phyloP scores from a whole-genome alignment of 2,888 invertebrate genomes.

The Diaphora mendica region DNA sequence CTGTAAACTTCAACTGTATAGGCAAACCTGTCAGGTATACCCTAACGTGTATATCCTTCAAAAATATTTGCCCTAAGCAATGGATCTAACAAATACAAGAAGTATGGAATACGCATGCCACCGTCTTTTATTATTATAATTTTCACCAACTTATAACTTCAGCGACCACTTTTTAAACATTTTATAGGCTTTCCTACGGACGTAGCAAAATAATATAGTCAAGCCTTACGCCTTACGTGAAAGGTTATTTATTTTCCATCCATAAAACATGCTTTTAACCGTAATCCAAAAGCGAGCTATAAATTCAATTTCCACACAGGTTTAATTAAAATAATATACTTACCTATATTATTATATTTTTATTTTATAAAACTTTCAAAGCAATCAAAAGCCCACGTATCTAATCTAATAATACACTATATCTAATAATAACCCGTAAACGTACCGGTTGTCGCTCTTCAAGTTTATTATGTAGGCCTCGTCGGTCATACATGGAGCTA shows the following conservation, averaged over 20 bases:
- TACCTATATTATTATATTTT: neutral
- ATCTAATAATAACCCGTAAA: conserved; percentile 22
- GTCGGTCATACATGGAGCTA: conserved; percentile 60
- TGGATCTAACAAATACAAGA: too few relatives aligned
- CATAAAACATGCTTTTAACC: neutral
- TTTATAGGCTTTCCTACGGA: too few relatives aligned
- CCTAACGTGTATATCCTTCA: too few relatives aligned
- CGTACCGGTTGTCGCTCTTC: conserved; percentile 34
- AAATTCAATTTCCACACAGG: neutral
- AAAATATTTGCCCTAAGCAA: too few relatives aligned
- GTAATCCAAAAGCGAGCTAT: neutral
- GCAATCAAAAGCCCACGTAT: conserved; percentile 9
- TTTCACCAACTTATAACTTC: too few relatives aligned
- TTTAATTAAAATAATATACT: neutral
- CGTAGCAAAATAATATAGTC: neutral
- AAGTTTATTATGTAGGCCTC: conserved; percentile 47
- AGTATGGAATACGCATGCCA: too few relatives aligned
- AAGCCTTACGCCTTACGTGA: neutral
- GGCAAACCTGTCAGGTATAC: too few relatives aligned
- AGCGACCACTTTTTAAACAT: too few relatives aligned
- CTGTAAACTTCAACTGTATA: too few relatives aligned
- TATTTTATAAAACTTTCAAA: neutral
- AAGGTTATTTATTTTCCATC: neutral
- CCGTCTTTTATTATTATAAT: too few relatives aligned
- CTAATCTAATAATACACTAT: conserved; percentile 10